phyloP scores from a whole-genome alignment of 2,113 vertebrate species.

The Sylvia atricapilla region DNA sequence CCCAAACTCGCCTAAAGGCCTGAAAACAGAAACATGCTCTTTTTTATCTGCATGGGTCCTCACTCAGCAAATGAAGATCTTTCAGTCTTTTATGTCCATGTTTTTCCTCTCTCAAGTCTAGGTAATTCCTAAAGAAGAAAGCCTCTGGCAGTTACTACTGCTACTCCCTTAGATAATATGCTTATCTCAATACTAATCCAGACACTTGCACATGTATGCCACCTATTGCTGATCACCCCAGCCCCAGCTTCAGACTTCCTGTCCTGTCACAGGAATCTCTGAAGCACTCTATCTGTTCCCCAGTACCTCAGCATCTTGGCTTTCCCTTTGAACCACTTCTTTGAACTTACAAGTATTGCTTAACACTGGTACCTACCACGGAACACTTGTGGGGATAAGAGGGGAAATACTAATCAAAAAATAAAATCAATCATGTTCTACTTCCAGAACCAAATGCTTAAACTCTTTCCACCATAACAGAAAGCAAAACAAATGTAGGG shows the following conservation, averaged over 20 bases:
- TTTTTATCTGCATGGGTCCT: background rate
- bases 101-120: background rate
- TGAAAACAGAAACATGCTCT: background rate
- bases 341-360: background rate
- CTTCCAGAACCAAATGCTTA: background rate
- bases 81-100: background rate
- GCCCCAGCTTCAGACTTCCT: background rate
- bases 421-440: background rate
- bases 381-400: background rate
- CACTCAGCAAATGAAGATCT: background rate
- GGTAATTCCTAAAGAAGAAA: background rate
- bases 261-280: background rate
- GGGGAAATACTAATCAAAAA: background rate
- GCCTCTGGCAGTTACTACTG: background rate
- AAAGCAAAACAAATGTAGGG: background rate
- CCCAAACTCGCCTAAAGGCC: background rate
- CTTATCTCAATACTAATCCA: background rate
- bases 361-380: background rate
- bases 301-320: background rate
- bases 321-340: background rate
- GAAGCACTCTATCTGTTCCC: background rate
- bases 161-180: background rate
- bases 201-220: background rate
- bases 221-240: background rate
- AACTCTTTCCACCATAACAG: background rate